Evolutionary conservation across 2,113 vertebrate species (phyloP), one percentile per base, ranked within the genome.

Genomic region (Peromyscus californicus): DNA sequence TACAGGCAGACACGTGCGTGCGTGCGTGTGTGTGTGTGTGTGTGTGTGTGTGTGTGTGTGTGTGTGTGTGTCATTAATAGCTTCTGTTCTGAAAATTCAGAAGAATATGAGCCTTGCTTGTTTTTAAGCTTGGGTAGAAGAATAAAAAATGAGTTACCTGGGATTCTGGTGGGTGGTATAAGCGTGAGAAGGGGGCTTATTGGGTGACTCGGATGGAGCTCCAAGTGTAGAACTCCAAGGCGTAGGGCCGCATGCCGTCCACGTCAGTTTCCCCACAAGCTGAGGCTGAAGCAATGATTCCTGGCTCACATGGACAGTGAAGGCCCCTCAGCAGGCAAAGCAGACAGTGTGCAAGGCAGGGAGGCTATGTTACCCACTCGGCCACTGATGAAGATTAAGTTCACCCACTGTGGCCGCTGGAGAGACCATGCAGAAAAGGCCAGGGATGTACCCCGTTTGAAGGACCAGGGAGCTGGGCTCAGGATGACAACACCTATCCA

Each of bases 1-100:
- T 39, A 85, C 76, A 94, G 89, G 36, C 95, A 91, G 61, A 70
- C 65, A 26, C 78, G 96, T 61, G 7, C 16, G 90, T 88, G 42
- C 86, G 94, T 51, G 51, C 17, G 3, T 24, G 12, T 39, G 90
- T 90, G 48, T 89, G 94, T 39, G 90, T 90, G 48, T 89, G 94
- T 29, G 3, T 24, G 12, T 39, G 89, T 90, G 48, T 89, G 94
- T 29, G 1, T 24, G 12, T 39, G 90, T 90, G 42, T 89, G 93
- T 51, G 51, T 29, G 3, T 24, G 12, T 39, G 90, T 90, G 48
- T 89, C 93, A 86, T 61, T 61, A 70, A 76, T 61, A 8, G 31
- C 26, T 75, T 22, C 57, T 24, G 9, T 84, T 11, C 75, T 78
- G 36, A 89, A 69, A 57, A 51, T 48, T n/a, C 15, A n/a, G 16